A percentile compares a stretch with the other conserved stretches of the same genome.
phyloP scores from a whole-genome alignment of 2,113 vertebrate genomes.

The Tylochromis polylepis region DNA sequence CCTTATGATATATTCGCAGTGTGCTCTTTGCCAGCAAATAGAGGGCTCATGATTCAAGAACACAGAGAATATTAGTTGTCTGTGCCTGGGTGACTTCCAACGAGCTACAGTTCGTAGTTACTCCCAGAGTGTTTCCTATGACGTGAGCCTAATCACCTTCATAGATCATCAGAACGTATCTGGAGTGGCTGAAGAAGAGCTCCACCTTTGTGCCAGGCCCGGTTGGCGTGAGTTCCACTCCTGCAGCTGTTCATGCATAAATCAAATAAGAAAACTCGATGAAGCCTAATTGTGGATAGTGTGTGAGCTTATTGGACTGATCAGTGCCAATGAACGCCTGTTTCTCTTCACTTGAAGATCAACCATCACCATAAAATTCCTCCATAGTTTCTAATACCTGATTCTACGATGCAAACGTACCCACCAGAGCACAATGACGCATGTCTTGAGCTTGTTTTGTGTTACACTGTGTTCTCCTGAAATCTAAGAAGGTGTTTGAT shows the following conservation, averaged over 20 bases:
- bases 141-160: constrained; percentile 27
- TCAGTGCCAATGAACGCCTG: constrained; percentile 23
- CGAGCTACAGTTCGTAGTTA: neutral
- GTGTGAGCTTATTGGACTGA: constrained; percentile 21
- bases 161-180: constrained; percentile 31
- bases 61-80: neutral
- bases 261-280: constrained; percentile 63
- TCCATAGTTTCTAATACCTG: neutral
- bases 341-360: neutral
- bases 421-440: neutral
- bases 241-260: constrained; percentile 69
- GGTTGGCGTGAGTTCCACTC: constrained; percentile 16
- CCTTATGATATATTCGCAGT: neutral
- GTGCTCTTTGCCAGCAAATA: neutral
- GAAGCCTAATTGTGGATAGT: constrained; percentile 25
- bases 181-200: constrained; percentile 24
- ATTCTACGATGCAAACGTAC: neutral
- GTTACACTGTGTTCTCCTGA: constrained; percentile 30
- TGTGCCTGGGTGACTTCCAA: constrained; percentile 4
- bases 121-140: neutral
- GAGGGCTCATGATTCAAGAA: neutral
- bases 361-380: neutral
- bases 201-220: constrained; percentile 47
- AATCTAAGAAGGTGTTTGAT: constrained; percentile 58
- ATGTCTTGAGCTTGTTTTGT: constrained; percentile 32